Base-by-base conservation (phyloP, 2,888 invertebrate genomes). In the Phania funesta region DNA sequence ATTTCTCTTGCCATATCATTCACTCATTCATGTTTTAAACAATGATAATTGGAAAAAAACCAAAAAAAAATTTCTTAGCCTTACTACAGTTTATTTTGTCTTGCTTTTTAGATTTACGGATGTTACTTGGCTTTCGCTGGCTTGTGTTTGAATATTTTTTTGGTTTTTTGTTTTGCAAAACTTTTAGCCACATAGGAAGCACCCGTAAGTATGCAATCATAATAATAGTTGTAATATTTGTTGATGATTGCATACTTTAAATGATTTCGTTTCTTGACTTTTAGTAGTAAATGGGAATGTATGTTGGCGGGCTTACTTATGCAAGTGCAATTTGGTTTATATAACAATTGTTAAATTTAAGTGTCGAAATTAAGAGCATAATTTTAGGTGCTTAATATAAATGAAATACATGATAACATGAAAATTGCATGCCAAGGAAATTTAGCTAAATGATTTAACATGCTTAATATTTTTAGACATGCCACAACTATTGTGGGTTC, bases 171-270 rank as follows among this genome's bases (percentile, higher is more conserved):
- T 38, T 13, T 35, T 56, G 18, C 24, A 73, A 74, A 78, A 70
- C 68, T 68, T 78, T 58, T 75, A 78, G 75, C 82, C 78, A 78
- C 78, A 78, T 54, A 82, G 74, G 70, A 82, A 82, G 82, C 70
- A 20, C 82, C 65, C 64, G n/a, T 78, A 82, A 82, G 82, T 82
- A 82, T 82, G 82, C 78, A 78, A 82, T 62, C 76, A 68, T 76
- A 68, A 68, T 82, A 78, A 82, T 65, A 60, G 65, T 75, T 65
- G 70, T 82, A 78, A 78, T 75, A 74, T 74, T 74, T 71, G 82
- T 71, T 78, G 70, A 78, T 78, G 78, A 82, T 78, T 82, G 82
- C 82, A 82, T 82, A 78, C 35, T 74, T 74, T 77, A 44, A 82
- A 52, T 60, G 52, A 38, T 80, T 79, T n/a, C n/a, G n/a, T 73